Evolutionary conservation across 2,888 invertebrate genomes (phyloP).

Genomic region (Leucophenga montana): DNA sequence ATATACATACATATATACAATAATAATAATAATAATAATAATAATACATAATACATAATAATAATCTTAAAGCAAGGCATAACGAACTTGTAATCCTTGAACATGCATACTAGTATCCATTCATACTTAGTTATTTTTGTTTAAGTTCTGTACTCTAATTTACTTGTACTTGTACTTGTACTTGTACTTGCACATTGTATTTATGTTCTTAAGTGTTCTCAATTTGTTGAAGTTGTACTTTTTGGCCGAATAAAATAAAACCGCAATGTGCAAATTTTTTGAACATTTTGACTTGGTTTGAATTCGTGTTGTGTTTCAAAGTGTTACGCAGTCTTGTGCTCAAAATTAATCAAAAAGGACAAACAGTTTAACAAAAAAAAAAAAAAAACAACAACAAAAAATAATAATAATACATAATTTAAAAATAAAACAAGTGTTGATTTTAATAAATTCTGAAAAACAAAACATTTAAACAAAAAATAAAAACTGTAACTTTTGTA

Average conservation of each 20-base stretch:
- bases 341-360: not conserved
- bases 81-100: not conserved
- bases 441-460: not conserved
- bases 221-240: not conserved
- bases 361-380: constrained; percentile 18
- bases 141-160: too few relatives aligned
- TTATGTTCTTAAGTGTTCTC: not conserved
- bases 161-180: too few relatives aligned
- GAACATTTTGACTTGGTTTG: not conserved
- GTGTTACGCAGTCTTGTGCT: not conserved
- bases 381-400: not conserved
- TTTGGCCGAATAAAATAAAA: not conserved
- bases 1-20: not conserved
- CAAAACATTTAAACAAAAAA: not conserved
- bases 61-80: not conserved
- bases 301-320: not conserved
- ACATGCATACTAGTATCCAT: not conserved
- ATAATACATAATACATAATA: not conserved
- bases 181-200: not conserved
- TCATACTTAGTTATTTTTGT: not conserved
- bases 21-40: not conserved
- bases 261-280: constrained; percentile 5
- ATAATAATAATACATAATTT: not conserved
- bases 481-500: not conserved
- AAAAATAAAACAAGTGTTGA: not conserved